These are phyloP conservation scores for Drosophila tsacasi DNA, from an alignment of 1,140 invertebrate genomes.

Conservation along the genomic window DNA sequence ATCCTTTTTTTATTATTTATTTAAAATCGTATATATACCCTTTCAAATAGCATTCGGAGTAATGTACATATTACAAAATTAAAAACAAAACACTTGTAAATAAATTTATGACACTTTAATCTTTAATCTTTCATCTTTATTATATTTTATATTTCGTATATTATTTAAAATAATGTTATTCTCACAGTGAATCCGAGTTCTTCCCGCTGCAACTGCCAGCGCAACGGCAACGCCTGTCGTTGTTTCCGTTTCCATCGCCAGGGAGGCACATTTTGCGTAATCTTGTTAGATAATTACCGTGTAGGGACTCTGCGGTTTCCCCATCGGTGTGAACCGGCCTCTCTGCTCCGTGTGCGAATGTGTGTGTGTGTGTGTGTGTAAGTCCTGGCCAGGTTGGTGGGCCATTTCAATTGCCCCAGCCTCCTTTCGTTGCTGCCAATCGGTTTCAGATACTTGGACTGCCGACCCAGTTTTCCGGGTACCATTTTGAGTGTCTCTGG, in stretches of 20 bases:
- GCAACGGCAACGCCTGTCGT: conserved; percentile 32
- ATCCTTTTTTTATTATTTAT: no score
- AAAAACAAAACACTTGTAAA: no score
- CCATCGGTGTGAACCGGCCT: conserved; percentile 31
- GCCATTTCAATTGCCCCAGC: conserved; percentile 39
- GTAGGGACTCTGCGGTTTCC: conserved; percentile 44
- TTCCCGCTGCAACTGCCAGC: conserved; percentile 4
- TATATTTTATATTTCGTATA: no score
- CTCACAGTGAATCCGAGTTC: background rate
- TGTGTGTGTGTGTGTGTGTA: background rate
- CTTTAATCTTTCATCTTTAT: no score
- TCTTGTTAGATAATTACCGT: conserved; percentile 56
- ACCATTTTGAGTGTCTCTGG: conserved; percentile 5
- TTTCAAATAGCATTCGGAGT: no score
- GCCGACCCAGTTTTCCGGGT: conserved; percentile 16
- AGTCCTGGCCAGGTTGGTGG: conserved; percentile 35
- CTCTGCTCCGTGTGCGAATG: background rate
- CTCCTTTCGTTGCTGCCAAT: conserved; percentile 19
- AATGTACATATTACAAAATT: no score
- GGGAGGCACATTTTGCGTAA: conserved; percentile 48
- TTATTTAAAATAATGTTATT: background rate
- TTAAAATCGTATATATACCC: no score
- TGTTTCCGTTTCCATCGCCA: conserved; percentile 45
- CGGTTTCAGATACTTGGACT: conserved; percentile 11
- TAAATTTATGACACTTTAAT: no score